Conservation (phyloP, 2,113 vertebrate species). For the Himantopus leucocephalus region DNA sequence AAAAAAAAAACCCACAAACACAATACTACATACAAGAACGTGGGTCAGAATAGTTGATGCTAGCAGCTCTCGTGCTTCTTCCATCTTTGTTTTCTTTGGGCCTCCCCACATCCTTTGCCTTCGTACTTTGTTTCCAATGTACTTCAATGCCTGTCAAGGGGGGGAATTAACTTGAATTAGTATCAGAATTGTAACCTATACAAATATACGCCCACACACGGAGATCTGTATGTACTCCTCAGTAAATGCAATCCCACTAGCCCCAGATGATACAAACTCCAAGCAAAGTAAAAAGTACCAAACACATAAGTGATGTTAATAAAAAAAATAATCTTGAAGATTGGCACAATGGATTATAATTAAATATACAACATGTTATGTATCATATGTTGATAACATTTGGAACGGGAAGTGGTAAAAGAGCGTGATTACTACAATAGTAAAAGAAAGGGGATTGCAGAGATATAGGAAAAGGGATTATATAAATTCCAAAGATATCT, state of each 20-base stretch:
- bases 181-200: not conserved
- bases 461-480: not conserved
- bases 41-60: conserved; percentile 95
- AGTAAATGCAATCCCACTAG: not conserved
- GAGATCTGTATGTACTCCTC: not conserved
- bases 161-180: not conserved
- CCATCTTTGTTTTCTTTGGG: conserved; percentile 98
- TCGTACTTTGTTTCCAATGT: conserved; percentile 96
- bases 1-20: not conserved
- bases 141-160: conserved; percentile 85
- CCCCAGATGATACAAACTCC: not conserved
- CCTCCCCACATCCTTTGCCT: conserved; percentile 98
- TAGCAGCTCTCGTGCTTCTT: conserved; percentile 94
- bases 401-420: not conserved
- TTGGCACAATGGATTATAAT: not conserved
- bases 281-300: not conserved
- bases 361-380: not conserved
- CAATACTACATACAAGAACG: conserved; percentile 80
- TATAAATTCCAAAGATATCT: not conserved
- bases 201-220: rapidly evolving
- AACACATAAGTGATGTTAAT: not conserved
- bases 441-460: not conserved
- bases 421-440: not conserved
- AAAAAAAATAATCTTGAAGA: not conserved
- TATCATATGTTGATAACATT: not conserved